These are phyloP conservation scores for Protosalanx chinensis DNA, from an alignment of 2,797 vertebrate species.

Conservation along the genomic window DNA sequence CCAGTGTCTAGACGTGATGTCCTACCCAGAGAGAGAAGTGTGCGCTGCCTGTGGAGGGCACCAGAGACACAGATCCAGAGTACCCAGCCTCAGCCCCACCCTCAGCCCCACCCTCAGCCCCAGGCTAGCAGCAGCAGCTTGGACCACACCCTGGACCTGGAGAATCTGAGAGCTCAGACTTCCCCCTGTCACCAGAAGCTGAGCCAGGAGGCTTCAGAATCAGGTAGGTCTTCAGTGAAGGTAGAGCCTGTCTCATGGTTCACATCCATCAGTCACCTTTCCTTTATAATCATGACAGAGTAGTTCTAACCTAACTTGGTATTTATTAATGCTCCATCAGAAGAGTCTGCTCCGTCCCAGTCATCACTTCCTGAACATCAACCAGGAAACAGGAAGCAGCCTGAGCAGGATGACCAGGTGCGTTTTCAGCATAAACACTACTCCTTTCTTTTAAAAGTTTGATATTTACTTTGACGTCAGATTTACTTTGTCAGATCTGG, in stretches of 20 bases:
- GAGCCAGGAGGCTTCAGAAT: constrained; percentile 25
- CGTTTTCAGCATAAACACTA: background rate
- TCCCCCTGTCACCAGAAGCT: constrained; percentile 48
- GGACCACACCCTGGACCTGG: constrained; percentile 11
- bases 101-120: constrained; percentile 23
- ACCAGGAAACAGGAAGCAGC: constrained; percentile 9
- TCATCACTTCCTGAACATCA: constrained; percentile 36
- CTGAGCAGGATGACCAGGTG: constrained; percentile 48
- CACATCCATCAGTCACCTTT: background rate
- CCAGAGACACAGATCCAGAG: constrained; percentile 35
- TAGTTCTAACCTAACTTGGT: background rate
- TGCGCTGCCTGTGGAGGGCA: constrained; percentile 50
- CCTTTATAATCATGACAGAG: no score
- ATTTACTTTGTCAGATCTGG: background rate
- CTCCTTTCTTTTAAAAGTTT: background rate
- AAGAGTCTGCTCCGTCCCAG: constrained; percentile 32
- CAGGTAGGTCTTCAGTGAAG: constrained; percentile 49
- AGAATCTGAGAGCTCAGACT: constrained; percentile 11
- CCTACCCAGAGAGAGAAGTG: constrained; percentile 52
- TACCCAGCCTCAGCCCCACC: constrained; percentile 27
- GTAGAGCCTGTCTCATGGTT: background rate
- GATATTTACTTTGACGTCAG: background rate
- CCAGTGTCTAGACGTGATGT: constrained; percentile 64
- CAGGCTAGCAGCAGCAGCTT: constrained; percentile 20
- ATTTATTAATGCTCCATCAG: constrained; percentile 20